A percentile compares a stretch with the other conserved stretches of the same genome.
phyloP scores from a whole-genome alignment of 2,888 invertebrate species.

The Torymus tubicola region DNA sequence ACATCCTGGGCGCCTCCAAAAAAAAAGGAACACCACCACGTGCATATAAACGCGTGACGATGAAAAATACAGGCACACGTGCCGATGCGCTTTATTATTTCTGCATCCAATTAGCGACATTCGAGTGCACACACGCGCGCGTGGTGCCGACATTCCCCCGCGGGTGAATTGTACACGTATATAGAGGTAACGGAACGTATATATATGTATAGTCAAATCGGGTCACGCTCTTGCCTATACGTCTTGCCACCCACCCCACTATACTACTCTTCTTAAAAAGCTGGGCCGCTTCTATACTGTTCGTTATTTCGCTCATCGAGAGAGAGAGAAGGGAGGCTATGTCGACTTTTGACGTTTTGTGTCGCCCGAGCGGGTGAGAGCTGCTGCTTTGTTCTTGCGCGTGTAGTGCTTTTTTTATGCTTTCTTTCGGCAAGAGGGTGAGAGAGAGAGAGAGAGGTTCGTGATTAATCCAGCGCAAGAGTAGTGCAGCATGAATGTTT shows the following conservation, averaged over 20 bases:
- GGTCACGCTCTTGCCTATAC: neutral
- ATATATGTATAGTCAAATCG: slow-evolving; percentile 1
- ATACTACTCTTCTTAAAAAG: slow-evolving; percentile 14
- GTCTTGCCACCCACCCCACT: neutral
- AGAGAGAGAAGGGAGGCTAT: no score
- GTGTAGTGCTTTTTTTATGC: neutral
- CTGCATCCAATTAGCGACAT: slow-evolving; percentile 59
- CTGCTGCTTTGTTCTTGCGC: no score
- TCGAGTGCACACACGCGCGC: slow-evolving; percentile 36
- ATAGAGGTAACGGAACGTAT: no score
- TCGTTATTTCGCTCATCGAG: slow-evolving; percentile 18
- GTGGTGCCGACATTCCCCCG: slow-evolving; percentile 20
- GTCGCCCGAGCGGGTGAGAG: no score
- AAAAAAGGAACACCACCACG: no score
- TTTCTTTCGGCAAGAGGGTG: neutral
- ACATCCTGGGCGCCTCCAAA: no score
- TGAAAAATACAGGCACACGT: no score
- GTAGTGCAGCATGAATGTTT: no score
- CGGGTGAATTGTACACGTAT: slow-evolving; percentile 4
- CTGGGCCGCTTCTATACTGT: neutral
- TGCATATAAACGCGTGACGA: no score
- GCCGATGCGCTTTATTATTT: slow-evolving; percentile 55
- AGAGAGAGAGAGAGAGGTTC: no score
- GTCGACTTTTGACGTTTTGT: no score
- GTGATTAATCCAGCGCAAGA: slow-evolving; percentile 9